These are phyloP conservation scores for Myotis vivesi DNA, from an alignment of 2,797 vertebrate species.

Conservation along the genomic window DNA sequence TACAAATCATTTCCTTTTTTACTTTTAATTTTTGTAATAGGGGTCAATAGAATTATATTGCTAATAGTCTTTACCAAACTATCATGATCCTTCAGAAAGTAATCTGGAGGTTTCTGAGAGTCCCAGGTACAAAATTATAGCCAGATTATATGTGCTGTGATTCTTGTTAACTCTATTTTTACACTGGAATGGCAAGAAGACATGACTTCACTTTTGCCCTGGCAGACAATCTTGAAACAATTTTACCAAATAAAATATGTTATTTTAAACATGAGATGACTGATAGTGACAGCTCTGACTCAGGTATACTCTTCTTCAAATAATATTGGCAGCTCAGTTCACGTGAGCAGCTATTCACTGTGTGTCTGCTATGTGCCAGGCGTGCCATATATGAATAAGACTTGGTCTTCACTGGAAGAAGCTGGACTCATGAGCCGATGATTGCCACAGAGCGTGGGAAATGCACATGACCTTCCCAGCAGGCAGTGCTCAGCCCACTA, in stretches of 20 bases:
- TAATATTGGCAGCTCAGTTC: neutral
- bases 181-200: neutral
- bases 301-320: neutral
- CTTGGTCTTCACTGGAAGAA: accelerated
- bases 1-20: neutral
- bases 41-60: neutral
- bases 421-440: too few species aligned
- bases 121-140: neutral
- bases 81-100: neutral
- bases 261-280: neutral
- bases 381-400: neutral
- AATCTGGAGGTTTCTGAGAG: neutral
- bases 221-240: neutral
- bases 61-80: neutral
- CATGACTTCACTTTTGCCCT: neutral
- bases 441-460: neutral
- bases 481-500: neutral
- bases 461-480: neutral
- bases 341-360: too few species aligned
- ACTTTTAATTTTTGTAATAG: neutral
- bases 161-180: neutral
- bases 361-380: neutral
- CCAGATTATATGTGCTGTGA: neutral
- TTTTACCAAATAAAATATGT: neutral
- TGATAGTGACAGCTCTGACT: neutral